Evolutionary conservation across 1,140 invertebrate species (phyloP).

Genomic region (Andrena cerasifolii): DNA sequence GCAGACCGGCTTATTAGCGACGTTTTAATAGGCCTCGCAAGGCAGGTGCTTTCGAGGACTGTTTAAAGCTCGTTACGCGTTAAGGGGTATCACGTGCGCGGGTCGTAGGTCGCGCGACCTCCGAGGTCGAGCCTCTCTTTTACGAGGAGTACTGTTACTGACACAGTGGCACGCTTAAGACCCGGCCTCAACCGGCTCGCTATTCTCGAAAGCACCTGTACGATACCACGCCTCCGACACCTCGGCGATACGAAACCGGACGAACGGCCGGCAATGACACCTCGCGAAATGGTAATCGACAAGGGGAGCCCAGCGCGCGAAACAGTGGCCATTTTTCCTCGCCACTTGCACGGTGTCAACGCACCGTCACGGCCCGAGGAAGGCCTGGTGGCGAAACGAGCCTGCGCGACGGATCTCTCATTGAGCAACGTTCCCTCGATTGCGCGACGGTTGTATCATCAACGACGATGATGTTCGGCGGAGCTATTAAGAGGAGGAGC

Average conservation of each 20-base stretch:
- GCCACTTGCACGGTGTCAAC: conserved; percentile 28
- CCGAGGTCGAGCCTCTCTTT: conserved; percentile 63
- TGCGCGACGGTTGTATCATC: conserved; percentile 9
- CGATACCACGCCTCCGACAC: conserved; percentile 21
- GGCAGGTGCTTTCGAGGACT: conserved; percentile 52
- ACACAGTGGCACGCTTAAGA: conserved; percentile 77
- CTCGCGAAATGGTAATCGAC: conserved; percentile 36
- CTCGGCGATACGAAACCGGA: conserved; percentile 26
- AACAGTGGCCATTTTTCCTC: conserved; percentile 43
- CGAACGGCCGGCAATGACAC: conserved; percentile 17
- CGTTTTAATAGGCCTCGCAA: conserved; percentile 17
- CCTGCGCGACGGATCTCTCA: conserved; percentile 45
- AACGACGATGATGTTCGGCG: conserved; percentile 8
- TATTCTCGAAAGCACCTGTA: conserved; percentile 58
- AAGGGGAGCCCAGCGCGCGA: not conserved
- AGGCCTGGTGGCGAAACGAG: conserved; percentile 31
- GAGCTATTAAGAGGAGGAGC: conserved; percentile 21
- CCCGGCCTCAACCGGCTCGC: conserved; percentile 56
- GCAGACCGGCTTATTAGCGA: conserved; percentile 12
- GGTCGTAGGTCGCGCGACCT: conserved; percentile 72
- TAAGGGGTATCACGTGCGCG: conserved; percentile 52
- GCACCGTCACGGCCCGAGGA: conserved; percentile 9
- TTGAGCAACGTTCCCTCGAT: conserved; percentile 38
- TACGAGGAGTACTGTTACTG: conserved; percentile 76
- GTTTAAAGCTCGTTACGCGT: conserved; percentile 54